Conservation (phyloP, 2,113 vertebrate species). For the Chaetura pelagica region DNA sequence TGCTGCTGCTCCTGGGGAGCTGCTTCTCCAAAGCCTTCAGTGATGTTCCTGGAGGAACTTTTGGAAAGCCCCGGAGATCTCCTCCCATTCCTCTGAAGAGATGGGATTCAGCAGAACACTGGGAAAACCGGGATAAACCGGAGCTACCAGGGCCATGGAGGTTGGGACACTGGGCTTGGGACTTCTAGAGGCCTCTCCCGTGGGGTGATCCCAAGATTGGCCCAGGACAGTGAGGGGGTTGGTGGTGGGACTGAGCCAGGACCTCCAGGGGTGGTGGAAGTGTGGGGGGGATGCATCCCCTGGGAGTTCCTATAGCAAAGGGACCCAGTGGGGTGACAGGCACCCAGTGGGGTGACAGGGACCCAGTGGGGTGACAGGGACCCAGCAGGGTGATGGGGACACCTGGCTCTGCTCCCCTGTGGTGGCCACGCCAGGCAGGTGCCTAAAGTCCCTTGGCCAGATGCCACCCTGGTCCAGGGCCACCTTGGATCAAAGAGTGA, state of each 20-base stretch:
- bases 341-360: neutral
- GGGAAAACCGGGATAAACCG: accelerated
- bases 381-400: no score
- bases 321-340: neutral
- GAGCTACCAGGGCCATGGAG: accelerated
- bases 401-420: no score
- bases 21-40: neutral
- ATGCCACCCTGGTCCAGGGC: no score
- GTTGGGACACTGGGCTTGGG: neutral
- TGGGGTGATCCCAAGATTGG: neutral
- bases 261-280: accelerated
- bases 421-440: no score
- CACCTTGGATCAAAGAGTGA: no score
- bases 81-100: neutral
- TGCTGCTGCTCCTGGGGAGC: no score
- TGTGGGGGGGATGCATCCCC: neutral
- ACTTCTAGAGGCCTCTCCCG: neutral
- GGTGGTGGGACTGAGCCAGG: accelerated
- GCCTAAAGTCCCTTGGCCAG: no score
- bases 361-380: no score
- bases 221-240: neutral
- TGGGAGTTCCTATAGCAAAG: accelerated
- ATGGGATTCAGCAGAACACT: neutral
- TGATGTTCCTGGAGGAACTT: accelerated
- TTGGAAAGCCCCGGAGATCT: neutral